Conservation (phyloP, 2,888 invertebrate genomes). For the Lasioglossum oenotherae region DNA sequence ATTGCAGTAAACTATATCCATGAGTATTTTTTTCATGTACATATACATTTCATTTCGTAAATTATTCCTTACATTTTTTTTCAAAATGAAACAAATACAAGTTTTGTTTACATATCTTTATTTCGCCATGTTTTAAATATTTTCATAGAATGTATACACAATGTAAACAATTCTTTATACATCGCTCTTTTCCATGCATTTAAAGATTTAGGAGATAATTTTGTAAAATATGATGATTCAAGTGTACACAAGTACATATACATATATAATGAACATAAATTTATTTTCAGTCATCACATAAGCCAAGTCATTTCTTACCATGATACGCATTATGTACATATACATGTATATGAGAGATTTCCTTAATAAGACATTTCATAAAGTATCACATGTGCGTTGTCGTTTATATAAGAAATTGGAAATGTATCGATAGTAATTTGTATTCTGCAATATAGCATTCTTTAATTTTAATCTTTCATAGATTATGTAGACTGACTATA, state of each 20-base stretch:
- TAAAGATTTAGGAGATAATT: conserved; percentile 41
- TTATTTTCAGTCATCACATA: conserved; percentile 39
- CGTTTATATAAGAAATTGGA: conserved; percentile 19
- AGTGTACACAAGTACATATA: conserved; percentile 13
- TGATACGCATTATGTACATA: not conserved
- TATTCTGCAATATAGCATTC: conserved; percentile 14
- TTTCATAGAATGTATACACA: conserved; percentile 57
- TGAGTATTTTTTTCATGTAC: not conserved
- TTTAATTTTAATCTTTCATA: not conserved
- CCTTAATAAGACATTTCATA: conserved; percentile 4
- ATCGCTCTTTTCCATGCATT: conserved; percentile 43
- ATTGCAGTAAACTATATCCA: conserved; percentile 4
- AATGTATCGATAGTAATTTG: not conserved
- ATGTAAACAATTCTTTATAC: conserved; percentile 56
- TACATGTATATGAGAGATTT: not conserved
- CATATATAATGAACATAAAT: conserved; percentile 38
- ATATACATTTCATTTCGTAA: conserved; percentile 15
- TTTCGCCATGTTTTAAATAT: conserved; percentile 56
- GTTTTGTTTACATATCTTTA: conserved; percentile 52
- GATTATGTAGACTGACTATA: not conserved
- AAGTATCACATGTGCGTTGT: conserved; percentile 26
- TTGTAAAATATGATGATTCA: conserved; percentile 34
- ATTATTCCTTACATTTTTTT: conserved; percentile 17
- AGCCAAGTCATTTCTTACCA: conserved; percentile 21
- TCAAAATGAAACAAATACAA: conserved; percentile 8